Evolutionary conservation across 2,797 vertebrate species (phyloP), one percentile per base, ranked within the genome.

Genomic region (Coendou prehensilis): DNA sequence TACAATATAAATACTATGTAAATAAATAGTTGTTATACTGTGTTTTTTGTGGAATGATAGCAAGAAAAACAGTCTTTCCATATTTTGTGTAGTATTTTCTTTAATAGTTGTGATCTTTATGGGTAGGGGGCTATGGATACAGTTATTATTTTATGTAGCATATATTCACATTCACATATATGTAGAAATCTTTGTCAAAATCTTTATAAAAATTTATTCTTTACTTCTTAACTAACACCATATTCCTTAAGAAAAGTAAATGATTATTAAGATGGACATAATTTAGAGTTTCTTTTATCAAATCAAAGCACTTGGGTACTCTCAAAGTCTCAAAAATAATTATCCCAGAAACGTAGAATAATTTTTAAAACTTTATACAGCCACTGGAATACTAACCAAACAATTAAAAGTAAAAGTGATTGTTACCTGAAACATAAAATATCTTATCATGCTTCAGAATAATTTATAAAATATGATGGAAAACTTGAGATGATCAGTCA

Each of bases 401-500:
- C 4, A 81, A 87, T 87, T 93, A 71, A 87, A 93, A 93, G 61
- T 69, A 37, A 73, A 95, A 85, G 6, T 47, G 28, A 82, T 37
- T 75, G 15, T 86, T 82, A 82, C 59, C 14, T 14, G 45, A 59
- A 82, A 15, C 15, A 10, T 84, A 93, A 93, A 91, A 57, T 92
- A 75, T 54, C 2, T 57, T 54, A 26, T 56, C 7, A 26, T 0
- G 54, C 57, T 82, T 78, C 26, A 23, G 64, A n/a, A 54, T 81
- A 88, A 76, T 67, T 93, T 85, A 61, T 50, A 76, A 47, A 92
- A 76, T 20, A 81, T 76, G 59, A 54, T 75, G n/a, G 26, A 81
- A 86, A 82, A 81, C 9, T 41, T 89, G 37, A 26, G 50, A 9
- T 85, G 28, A 59, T 54, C 30, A 52, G 6, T 64, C 41, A 54